phyloP scores from a whole-genome alignment of 1,140 invertebrate genomes.

The Hypothenemus hampei region DNA sequence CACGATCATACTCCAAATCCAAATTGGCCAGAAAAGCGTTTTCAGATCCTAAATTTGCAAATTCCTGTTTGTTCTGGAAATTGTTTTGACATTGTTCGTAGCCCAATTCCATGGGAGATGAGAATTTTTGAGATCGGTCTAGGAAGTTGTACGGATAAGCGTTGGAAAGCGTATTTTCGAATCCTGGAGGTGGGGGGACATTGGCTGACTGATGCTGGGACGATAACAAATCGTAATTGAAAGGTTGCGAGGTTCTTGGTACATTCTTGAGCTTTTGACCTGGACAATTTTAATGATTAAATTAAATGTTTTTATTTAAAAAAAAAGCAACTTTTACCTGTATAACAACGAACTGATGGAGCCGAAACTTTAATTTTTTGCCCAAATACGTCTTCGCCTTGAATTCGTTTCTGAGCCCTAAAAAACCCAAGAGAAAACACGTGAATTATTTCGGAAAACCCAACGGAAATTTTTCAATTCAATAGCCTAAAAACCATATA shows the following conservation, averaged over 20 bases:
- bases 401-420: constrained; percentile 79
- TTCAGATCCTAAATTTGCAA: too few species aligned
- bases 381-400: constrained; percentile 78
- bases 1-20: too few species aligned
- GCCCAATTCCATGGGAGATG: constrained; percentile 27
- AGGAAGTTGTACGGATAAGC: constrained; percentile 14
- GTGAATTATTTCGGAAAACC: neutral
- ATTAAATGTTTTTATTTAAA: neutral
- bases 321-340: constrained; percentile 31
- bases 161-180: constrained; percentile 7
- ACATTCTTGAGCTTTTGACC: constrained; percentile 27
- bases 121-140: neutral
- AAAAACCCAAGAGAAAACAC: neutral
- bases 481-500: constrained; percentile 5
- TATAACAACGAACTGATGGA: constrained; percentile 33
- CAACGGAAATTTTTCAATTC: neutral
- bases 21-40: too few species aligned
- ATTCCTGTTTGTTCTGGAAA: too few species aligned
- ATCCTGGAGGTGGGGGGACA: constrained; percentile 24
- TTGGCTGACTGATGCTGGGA: neutral
- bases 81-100: constrained; percentile 12
- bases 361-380: constrained; percentile 56
- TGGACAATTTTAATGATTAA: neutral
- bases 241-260: constrained; percentile 1
- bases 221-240: neutral